Percentiles rank a stretch among this genome's conserved stretches.
Evolutionary conservation across 2,113 vertebrate species (phyloP).

Genomic region (Vimba vimba): DNA sequence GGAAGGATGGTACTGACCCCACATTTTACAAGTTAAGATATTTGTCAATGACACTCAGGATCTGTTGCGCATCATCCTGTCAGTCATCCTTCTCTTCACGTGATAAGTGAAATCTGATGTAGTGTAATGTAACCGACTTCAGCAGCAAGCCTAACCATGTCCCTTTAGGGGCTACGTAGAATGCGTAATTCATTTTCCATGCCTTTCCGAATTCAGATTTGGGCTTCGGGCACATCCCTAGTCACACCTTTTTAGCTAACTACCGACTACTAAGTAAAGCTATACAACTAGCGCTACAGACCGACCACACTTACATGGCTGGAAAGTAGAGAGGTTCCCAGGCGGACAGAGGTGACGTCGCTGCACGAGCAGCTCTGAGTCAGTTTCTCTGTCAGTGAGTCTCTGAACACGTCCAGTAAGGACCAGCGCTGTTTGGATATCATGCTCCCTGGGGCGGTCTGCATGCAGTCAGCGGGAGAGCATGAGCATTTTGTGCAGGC

Average conservation of each 20-base stretch:
- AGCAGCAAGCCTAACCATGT: too few relatives aligned
- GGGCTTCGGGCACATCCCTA: too few relatives aligned
- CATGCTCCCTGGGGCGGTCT: conserved; percentile 70
- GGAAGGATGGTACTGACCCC: too few relatives aligned
- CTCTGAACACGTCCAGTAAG: conserved; percentile 83
- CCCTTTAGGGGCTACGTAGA: too few relatives aligned
- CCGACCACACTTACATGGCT: conserved; percentile 56
- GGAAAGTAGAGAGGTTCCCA: conserved; percentile 61
- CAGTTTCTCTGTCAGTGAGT: conserved; percentile 76
- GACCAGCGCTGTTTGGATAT: conserved; percentile 77
- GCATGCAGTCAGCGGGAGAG: conserved; percentile 62
- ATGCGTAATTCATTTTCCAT: too few relatives aligned
- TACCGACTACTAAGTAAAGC: not conserved
- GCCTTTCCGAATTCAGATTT: too few relatives aligned
- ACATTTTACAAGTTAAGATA: too few relatives aligned
- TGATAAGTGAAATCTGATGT: too few relatives aligned
- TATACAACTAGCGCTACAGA: conserved; percentile 35
- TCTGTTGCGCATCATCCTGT: too few relatives aligned
- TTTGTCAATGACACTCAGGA: too few relatives aligned
- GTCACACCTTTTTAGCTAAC: not conserved
- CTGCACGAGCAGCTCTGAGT: conserved; percentile 81
- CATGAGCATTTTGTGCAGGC: conserved; percentile 36
- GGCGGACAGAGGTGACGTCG: conserved; percentile 74
- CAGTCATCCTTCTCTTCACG: too few relatives aligned
- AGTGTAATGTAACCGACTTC: too few relatives aligned